phyloP scores from a whole-genome alignment of 2,113 vertebrate species.

The Sylvia atricapilla region DNA sequence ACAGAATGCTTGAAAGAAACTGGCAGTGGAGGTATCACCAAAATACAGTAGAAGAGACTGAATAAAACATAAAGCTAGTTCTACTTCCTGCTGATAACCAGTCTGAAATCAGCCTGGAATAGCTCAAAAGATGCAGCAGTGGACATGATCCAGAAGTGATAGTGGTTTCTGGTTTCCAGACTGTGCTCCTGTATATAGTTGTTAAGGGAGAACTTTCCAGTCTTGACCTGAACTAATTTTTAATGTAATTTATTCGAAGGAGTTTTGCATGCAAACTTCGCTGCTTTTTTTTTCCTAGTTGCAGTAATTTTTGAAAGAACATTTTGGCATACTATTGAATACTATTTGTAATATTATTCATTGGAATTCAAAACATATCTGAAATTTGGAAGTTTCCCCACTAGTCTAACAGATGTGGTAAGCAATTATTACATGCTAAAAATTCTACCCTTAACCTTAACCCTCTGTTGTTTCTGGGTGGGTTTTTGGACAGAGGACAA shows the following conservation, averaged over 20 bases:
- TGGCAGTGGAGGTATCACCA: neutral
- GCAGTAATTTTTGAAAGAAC: neutral
- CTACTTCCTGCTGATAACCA: neutral
- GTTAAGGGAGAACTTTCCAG: neutral
- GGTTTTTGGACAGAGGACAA: neutral
- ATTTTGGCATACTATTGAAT: neutral
- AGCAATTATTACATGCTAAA: neutral
- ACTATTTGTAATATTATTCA: neutral
- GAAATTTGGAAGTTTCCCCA: neutral
- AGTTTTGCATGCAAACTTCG: neutral
- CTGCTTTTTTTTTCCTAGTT: neutral
- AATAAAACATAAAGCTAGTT: neutral
- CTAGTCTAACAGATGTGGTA: neutral
- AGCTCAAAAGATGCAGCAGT: neutral
- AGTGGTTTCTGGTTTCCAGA: neutral
- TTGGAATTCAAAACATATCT: neutral
- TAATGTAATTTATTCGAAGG: neutral
- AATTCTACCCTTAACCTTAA: neutral
- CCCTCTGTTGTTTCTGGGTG: neutral
- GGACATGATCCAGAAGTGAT: neutral
- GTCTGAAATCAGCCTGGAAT: neutral
- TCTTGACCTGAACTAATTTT: neutral
- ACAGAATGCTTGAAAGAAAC: neutral
- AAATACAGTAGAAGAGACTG: neutral
- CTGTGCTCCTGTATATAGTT: neutral